Evolutionary conservation across 2,113 vertebrate genomes (phyloP).

Genomic region (western clawed frog (Xenopus tropicalis)): UCB_Xtro_10.0 CM004443.2:128667001-128667500

Average conservation of each 20-base stretch:
- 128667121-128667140: slow-evolving; percentile 14
- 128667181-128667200: slow-evolving; percentile 11
- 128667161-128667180: slow-evolving; percentile 16
- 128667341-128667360: slow-evolving; percentile 29
- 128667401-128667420: slow-evolving; percentile 16
- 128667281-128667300: slow-evolving; percentile 21
- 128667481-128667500: slow-evolving; percentile 21
- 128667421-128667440: slow-evolving; percentile 17
- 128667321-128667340: slow-evolving; percentile 18
- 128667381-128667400: slow-evolving; percentile 17
- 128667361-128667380: slow-evolving; percentile 16
- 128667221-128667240: slow-evolving; percentile 14
- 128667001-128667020: too few species aligned
- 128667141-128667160: slow-evolving; percentile 19
- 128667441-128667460: not conserved
- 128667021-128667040: slow-evolving; percentile 17
- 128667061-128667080: not conserved
- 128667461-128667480: slow-evolving; percentile 22
- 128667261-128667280: slow-evolving; percentile 4
- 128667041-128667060: slow-evolving; percentile 7
- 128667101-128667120: slow-evolving; percentile 28
- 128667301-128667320: not conserved
- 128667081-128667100: not conserved
- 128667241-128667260: slow-evolving; percentile 13
- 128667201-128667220: slow-evolving; percentile 9